These are phyloP conservation scores for Anthophora plumipes DNA, from an alignment of 2,888 invertebrate species.

Conservation along the genomic window DNA sequence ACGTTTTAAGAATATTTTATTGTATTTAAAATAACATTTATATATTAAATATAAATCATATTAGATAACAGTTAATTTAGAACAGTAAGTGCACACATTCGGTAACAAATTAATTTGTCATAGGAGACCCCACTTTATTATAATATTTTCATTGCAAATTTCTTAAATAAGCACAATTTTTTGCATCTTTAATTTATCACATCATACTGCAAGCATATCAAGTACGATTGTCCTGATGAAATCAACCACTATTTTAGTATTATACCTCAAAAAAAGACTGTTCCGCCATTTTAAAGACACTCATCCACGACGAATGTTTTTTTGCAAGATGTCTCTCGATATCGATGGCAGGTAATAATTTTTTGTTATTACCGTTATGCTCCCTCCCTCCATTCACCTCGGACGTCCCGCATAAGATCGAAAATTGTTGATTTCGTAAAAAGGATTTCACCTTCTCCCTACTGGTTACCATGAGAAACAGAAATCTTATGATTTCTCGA, in stretches of 20 bases:
- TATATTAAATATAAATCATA: too few species aligned
- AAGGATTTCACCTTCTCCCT: conserved; percentile 62
- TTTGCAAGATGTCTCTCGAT: neutral
- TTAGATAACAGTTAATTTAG: too few species aligned
- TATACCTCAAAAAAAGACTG: neutral
- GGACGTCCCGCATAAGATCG: conserved; percentile 48
- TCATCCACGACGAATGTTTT: conserved; percentile 5
- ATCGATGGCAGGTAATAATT: conserved; percentile 12
- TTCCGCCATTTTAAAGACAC: conserved; percentile 6
- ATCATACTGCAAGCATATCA: neutral
- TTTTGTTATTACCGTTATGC: conserved; percentile 13
- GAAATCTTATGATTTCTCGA: conserved; percentile 35
- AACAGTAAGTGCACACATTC: too few species aligned
- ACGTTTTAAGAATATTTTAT: too few species aligned
- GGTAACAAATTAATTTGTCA: too few species aligned
- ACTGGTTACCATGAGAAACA: conserved; percentile 1
- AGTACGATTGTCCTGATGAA: neutral
- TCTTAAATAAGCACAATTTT: neutral
- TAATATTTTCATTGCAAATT: neutral
- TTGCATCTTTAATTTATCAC: neutral
- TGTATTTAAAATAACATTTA: too few species aligned
- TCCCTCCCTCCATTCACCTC: conserved; percentile 16
- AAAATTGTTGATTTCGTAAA: conserved; percentile 60
- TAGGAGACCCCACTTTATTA: too few species aligned
- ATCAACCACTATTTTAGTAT: neutral